These are phyloP conservation scores for Drosophila navojoa DNA, from an alignment of 1,140 invertebrate species.

Conservation along the genomic window DNA sequence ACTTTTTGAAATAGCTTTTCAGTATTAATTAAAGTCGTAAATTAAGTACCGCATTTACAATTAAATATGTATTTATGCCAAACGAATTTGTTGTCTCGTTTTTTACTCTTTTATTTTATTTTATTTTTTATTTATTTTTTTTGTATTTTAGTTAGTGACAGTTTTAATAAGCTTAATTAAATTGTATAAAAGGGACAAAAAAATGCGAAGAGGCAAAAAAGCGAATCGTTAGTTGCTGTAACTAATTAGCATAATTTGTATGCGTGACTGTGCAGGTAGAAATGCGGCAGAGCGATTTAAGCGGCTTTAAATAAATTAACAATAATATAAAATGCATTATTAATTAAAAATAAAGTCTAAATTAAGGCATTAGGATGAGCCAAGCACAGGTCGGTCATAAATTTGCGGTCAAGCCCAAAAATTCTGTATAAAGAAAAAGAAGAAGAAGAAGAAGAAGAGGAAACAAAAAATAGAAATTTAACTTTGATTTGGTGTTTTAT, in stretches of 20 bases:
- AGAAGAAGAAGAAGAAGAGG: no score
- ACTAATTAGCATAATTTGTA: slow-evolving; percentile 79
- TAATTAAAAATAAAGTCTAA: slow-evolving; percentile 63
- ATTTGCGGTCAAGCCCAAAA: slow-evolving; percentile 57
- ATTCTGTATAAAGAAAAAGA: slow-evolving; percentile 4
- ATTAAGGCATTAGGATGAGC: slow-evolving; percentile 11
- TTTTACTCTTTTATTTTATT: background rate
- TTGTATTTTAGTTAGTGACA: slow-evolving; percentile 40
- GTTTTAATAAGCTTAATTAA: slow-evolving; percentile 77
- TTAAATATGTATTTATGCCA: slow-evolving; percentile 62
- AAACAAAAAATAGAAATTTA: slow-evolving; percentile 59
- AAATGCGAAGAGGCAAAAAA: slow-evolving; percentile 33
- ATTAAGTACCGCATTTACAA: slow-evolving; percentile 53
- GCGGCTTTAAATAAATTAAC: slow-evolving; percentile 72
- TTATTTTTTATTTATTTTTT: background rate
- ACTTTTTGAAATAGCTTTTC: slow-evolving; percentile 17
- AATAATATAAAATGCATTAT: slow-evolving; percentile 68
- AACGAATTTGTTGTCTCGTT: slow-evolving; percentile 18
- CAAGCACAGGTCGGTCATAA: slow-evolving; percentile 7
- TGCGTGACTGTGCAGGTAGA: slow-evolving; percentile 57
- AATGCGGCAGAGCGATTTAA: slow-evolving; percentile 16
- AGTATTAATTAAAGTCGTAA: slow-evolving; percentile 50
- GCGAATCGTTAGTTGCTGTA: slow-evolving; percentile 50
- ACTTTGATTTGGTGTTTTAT: slow-evolving; percentile 9
- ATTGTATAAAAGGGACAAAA: slow-evolving; percentile 34